phyloP scores from a whole-genome alignment of 2,797 vertebrate genomes.

The Tauraco hartlaubi region DNA sequence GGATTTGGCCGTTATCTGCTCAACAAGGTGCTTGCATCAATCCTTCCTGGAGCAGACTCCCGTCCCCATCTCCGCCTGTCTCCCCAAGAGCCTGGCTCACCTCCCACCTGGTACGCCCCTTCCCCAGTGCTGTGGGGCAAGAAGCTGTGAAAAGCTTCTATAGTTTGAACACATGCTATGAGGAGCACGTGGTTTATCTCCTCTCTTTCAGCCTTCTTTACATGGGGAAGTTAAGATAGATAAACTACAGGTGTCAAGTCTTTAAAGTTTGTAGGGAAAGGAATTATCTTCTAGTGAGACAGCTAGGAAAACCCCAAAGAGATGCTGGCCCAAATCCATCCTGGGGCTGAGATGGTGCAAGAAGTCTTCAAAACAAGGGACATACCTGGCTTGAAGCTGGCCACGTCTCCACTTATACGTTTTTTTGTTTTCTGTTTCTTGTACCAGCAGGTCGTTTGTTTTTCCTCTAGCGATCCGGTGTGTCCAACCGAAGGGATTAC shows the following conservation, averaged over 20 bases:
- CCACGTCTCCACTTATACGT: background rate
- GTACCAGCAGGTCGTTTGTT: background rate
- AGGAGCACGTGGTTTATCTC: background rate
- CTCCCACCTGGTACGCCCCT: fast-evolving
- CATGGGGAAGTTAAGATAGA: background rate
- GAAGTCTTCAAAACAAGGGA: background rate
- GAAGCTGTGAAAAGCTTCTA: background rate
- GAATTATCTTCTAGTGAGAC: background rate
- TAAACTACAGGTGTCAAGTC: background rate
- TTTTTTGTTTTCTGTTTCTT: background rate
- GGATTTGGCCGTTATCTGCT: fast-evolving
- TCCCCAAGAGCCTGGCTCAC: background rate
- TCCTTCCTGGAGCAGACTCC: background rate
- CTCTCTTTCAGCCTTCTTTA: background rate
- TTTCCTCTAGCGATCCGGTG: background rate
- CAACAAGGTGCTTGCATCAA: background rate
- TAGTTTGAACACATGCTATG: too few relatives aligned
- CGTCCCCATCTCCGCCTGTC: background rate
- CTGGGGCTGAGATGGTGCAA: background rate
- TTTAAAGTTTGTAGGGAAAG: background rate
- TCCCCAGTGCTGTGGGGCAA: fast-evolving
- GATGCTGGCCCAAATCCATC: background rate
- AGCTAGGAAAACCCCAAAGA: background rate
- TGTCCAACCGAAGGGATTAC: background rate
- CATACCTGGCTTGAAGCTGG: background rate